These are phyloP conservation scores for Antechinus flavipes DNA, from an alignment of 2,113 vertebrate genomes.

Conservation along the genomic window DNA sequence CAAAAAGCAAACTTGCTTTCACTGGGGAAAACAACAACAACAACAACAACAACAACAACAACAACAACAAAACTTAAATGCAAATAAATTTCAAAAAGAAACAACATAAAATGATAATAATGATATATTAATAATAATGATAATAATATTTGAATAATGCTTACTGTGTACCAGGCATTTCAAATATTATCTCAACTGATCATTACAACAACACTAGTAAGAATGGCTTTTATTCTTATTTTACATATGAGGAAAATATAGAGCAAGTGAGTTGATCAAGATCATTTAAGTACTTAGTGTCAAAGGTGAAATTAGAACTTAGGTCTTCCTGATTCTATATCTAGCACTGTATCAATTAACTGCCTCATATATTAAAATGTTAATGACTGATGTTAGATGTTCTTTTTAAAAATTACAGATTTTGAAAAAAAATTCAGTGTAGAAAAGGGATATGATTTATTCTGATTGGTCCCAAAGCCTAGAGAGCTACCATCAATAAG, in stretches of 20 bases:
- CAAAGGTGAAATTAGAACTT: neutral
- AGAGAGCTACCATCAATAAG: neutral
- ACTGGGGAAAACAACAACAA: neutral
- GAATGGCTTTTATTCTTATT: neutral
- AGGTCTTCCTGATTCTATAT: neutral
- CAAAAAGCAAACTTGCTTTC: neutral
- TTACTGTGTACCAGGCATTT: neutral
- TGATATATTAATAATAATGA: neutral
- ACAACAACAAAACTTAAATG: neutral
- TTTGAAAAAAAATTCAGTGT: neutral
- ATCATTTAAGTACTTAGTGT: neutral
- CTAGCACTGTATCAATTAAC: neutral
- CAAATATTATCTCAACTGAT: neutral
- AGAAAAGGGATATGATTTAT: neutral
- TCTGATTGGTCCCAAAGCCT: neutral
- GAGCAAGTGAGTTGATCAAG: neutral
- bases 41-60: too few relatives aligned
- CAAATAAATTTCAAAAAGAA: neutral
- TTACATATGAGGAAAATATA: neutral
- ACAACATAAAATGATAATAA: neutral
- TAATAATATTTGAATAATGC: neutral
- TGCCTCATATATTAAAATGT: neutral
- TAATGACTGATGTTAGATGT: neutral
- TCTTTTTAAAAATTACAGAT: neutral
- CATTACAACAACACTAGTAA: neutral